Evolutionary conservation across 2,888 invertebrate species (phyloP), one percentile per base, ranked within the genome.

Genomic region (Lochmaea crataegi): DNA sequence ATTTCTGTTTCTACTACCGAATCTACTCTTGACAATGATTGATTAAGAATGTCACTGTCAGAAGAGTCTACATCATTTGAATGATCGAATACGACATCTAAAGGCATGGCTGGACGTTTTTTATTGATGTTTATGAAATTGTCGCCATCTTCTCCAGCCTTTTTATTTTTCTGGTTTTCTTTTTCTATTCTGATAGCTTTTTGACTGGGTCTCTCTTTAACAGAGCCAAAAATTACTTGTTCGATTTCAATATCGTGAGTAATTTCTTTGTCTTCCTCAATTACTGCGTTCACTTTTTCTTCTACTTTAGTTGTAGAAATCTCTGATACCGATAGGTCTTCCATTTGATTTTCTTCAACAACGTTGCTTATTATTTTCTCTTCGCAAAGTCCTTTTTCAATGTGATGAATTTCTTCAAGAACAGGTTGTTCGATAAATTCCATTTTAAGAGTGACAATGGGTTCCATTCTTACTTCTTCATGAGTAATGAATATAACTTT

Each of bases 401-500:
- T 78, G 60, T 76, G 73, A 16, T 78, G 71, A 38, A 78, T 78
- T 73, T 72, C 72, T 69, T 80, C 78, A 51, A 82, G 68, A 38
- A 81, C 79, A 68, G 80, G 80, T 73, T 85, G 82, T 22, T 83
- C 80, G 86, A 90, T 80, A 86, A 90, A 88, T 87, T 92, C 87
- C 89, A 92, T 88, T 89, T 92, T 89, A 87, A 92, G 82, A 85
- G 90, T 87, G 87, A 92, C 88, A 60, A 92, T 89, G 12, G 93
- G 92, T 74, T 91, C 90, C 82, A 91, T 87, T 85, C 90, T 90
- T 78, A 91, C 90, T 86, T 93, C 92, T 86, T 93, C 93, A 74
- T 93, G 93, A 6, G 93, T 93, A 77, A 93, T 93, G 58, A 93
- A 86, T 72, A 92, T 90, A 79, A 93, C 90, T 83, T 89, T 89